Evolutionary conservation across 2,888 invertebrate species (phyloP), one percentile per base, ranked within the genome.

Genomic region (Campoplex capitator): DNA sequence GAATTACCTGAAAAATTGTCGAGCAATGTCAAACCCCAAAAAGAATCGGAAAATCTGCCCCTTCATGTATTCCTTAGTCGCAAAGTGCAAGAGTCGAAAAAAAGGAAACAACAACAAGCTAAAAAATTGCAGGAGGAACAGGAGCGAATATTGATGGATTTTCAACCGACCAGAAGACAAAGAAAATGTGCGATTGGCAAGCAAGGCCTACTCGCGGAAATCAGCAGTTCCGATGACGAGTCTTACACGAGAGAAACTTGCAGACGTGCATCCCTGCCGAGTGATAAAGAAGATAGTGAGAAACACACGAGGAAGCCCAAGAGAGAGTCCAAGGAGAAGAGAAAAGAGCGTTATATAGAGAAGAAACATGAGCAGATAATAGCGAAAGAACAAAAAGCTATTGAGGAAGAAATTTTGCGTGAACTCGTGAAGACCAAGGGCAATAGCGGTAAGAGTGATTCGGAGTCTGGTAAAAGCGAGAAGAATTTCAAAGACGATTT

Each of bases 141-240:
- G 13, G 89, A 89, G 13, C 83, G 87, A 2, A 89, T 93, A 23
- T 65, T 93, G 0, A 87, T 93, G 83, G 92, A 94, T 16, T 91
- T 93, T 1, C 94, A 93, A 76, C 92, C 94, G 0, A 93, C 93
- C 6, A 91, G 94, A 8, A 90, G 93, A 35, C 97, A 97, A 90
- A 95, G 97, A 81, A 97, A 97, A 91, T 97, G 97, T 91, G 97
- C 97, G 0, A 97, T 97, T 45, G 97, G 97, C 58, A 97, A 97
- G 90, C 97, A 97, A 89, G 97, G 97, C 90, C 96, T 97, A 71
- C 93, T 97, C 80, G 97, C 97, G 0, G 97, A 97, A 92, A 96
- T 96, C 78, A 94, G 94, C 75, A 94, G 94, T 73, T 94, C 94
- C 0, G 94, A 94, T 28, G 94, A 94, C 6, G 94, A 94, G 23